A percentile compares a stretch with the other conserved stretches of the same genome.
phyloP scores from a whole-genome alignment of 2,888 invertebrate genomes.

The Capitulum mitella region DNA sequence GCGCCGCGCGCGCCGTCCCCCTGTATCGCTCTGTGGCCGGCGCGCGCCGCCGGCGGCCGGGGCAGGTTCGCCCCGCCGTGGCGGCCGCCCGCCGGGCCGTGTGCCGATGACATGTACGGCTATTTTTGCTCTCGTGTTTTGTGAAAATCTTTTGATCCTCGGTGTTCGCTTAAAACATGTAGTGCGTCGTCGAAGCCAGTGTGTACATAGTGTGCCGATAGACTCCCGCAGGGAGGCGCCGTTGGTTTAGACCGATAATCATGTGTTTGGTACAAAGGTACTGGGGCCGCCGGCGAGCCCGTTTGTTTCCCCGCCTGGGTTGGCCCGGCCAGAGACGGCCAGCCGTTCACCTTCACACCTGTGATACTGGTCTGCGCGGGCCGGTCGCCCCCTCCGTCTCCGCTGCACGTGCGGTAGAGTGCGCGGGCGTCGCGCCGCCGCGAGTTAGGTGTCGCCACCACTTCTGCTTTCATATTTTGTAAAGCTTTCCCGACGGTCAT shows the following conservation, averaged over 20 bases:
- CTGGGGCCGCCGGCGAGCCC: neutral
- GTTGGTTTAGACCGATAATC: neutral
- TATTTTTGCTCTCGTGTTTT: conserved; percentile 20
- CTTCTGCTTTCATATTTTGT: conserved; percentile 15
- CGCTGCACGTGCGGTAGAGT: neutral
- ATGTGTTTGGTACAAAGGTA: conserved; percentile 22
- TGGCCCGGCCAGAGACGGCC: neutral
- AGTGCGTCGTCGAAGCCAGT: neutral
- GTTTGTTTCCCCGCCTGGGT: neutral
- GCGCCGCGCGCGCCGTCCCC: neutral
- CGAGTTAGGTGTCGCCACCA: neutral
- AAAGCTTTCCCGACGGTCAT: conserved; percentile 17
- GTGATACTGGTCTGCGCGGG: neutral
- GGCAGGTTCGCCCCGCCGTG: neutral
- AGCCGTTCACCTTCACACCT: neutral
- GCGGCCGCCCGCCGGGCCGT: neutral
- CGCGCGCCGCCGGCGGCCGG: neutral
- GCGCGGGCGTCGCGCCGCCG: neutral
- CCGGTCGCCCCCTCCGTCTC: neutral
- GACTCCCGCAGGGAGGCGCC: neutral
- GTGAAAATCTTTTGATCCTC: conserved; percentile 15
- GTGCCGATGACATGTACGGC: neutral
- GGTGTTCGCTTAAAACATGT: conserved; percentile 13
- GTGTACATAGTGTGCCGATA: conserved; percentile 16
- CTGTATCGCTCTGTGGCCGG: too few species aligned